A percentile compares a stretch with the other conserved stretches of the same genome.
These are phyloP conservation scores for Lagenorhynchus albirostris DNA, from an alignment of 2,113 vertebrate genomes.

Conservation along the genomic window DNA sequence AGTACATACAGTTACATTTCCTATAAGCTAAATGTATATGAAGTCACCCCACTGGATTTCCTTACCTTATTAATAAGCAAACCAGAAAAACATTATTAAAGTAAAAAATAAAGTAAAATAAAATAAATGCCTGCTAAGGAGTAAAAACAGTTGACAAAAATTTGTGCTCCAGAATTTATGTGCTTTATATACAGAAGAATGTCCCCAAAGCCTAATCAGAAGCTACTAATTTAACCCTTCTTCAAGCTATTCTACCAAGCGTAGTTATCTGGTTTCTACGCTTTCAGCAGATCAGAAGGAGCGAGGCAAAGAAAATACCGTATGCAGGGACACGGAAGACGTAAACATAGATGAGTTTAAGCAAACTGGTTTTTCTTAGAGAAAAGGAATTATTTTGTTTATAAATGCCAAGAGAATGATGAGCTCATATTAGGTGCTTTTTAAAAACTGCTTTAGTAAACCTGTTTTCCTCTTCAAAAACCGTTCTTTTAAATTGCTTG, in stretches of 20 bases:
- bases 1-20: not conserved
- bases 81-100: not conserved
- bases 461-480: not conserved
- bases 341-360: not conserved
- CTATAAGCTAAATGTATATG: not conserved
- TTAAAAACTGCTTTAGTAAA: not conserved
- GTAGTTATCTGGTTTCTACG: not conserved
- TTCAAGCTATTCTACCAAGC: not conserved
- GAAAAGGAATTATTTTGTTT: not conserved
- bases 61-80: conserved; percentile 16
- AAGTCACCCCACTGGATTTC: not conserved
- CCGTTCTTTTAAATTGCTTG: not conserved
- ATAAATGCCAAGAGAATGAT: not conserved
- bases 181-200: not conserved
- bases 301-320: not conserved
- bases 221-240: not conserved
- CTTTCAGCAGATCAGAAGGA: not conserved
- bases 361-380: not conserved
- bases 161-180: not conserved
- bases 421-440: not conserved
- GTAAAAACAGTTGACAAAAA: not conserved
- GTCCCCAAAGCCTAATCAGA: not conserved
- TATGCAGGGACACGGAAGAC: not conserved
- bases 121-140: not conserved
- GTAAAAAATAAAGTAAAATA: not conserved